Base-by-base conservation (phyloP, 2,888 invertebrate species). In the Rhamnusium bicolor region DNA sequence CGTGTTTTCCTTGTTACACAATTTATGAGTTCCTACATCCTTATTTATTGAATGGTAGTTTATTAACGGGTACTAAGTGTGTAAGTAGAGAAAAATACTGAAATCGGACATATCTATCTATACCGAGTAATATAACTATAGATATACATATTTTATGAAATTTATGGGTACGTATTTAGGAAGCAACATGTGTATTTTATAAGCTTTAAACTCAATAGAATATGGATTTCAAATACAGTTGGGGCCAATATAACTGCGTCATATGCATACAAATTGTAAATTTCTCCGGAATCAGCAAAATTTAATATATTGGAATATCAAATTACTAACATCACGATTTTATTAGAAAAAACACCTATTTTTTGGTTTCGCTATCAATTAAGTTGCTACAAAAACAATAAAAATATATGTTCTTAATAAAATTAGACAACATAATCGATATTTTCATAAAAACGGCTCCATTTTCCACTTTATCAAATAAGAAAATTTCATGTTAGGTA, bases 181-280 rank as follows among this genome's bases (percentile, higher is more conserved):
- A 73, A 77, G 73, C 74, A 78, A 78, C 79, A 78, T 78, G 71
- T 79, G 79, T 79, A 78, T 74, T 79, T 79, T 79, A 79, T 76
- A 76, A 60, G 78, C 79, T 77, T 78, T 78, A 78, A 78, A 79
- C 73, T 76, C 67, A 67, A 76, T 74, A 76, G 79, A 78, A 79
- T 78, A 79, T 78, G 78, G 75, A 79, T 79, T 78, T 79, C 72
- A 69, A 79, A 74, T 72, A 71, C 75, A 70, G 74, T 77, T 76
- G 76, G 73, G 66, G 71, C 32, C 65, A 46, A 67, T 47, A 60
- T 24, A 54, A 56, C 62, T 60, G 40, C 46, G 46, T 53, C 65
- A 67, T 46, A 46, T 56, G 54, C 54, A 67, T 56, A 56, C 54
- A 54, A 56, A 56, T 67, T 67, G 65, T 32, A 46, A 56, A 46